Evolutionary conservation across 2,113 vertebrate genomes (phyloP), one percentile per base, ranked within the genome.

Genomic region (Actenoides hombroni): DNA sequence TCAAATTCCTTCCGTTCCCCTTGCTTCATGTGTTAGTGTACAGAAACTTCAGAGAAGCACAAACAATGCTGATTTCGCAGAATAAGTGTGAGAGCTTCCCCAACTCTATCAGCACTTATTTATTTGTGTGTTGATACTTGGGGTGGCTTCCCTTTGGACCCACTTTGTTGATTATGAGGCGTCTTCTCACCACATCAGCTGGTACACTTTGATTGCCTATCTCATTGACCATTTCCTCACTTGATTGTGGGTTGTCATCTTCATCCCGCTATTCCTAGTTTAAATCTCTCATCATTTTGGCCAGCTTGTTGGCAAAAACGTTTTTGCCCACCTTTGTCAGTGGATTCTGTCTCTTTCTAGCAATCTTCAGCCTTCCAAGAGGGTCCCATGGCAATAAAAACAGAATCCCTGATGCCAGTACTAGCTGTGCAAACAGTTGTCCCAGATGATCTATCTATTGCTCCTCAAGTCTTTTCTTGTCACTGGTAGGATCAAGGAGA

Each of bases 391-490:
- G 6, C 44, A 17, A 74, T 65, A 86, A 74, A 94, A 90, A 71
- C n/a, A 10, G 23, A 70, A 64, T 7, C 17, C 4, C 21, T 67
- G 7, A 13, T 51, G 31, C 11, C 39, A 84, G 20, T 8, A 42
- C 15, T 14, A 42, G 2, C n/a, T 94, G 17, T 26, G 18, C 28
- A 88, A 73, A 6, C 6, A 28, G 4, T 13, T 90, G 24, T 60
- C 39, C 15, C 5, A 33, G 6, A 40, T 9, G 15, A 44, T 35
- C 8, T 1, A 0, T 68, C 18, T 28, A 16, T 44, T 77, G 23
- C 19, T 77, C 11, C 42, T 74, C 23, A 73, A 3, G 16, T 26
- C 74, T 82, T 85, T 74, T 44, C 4, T 68, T 2, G 10, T 65
- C 21, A 28, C 6, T 85, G 11, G 10, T 25, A 54, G 8, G 44